Base-by-base conservation (phyloP, 1,140 invertebrate species). In the Sycobia sp. region DNA sequence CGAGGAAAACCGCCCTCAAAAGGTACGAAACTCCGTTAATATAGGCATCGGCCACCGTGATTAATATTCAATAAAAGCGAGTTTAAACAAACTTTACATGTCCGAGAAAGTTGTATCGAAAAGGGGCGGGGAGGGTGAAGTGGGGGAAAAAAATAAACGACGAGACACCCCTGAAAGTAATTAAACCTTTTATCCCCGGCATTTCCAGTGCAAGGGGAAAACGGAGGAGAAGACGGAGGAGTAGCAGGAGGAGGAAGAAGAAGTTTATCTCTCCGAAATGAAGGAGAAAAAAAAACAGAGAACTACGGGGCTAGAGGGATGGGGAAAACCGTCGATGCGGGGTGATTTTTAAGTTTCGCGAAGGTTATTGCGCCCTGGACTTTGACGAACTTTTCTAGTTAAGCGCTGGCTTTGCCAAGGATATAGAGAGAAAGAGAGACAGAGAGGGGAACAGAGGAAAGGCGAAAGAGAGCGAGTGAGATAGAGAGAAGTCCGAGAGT, bases 351-450 rank as follows among this genome's bases (percentile, higher is more conserved):
- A 63, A 63, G 46, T 63, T 57, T 63, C 14, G 34, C 43, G 34
- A 32, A 23, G 50, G 53, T 56, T 63, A 63, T 63, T 63, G 54
- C 50, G 50, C 20, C 29, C 29, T 16, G 20, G 43, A 60, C 56
- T 65, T 60, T 60, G 55, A 60, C 50, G 27, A 55, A 65, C 32
- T 57, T 62, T 62, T 57, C 46, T 41, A 56, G 53, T 67, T 67
- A 55, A 67, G 43, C n/a, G 22, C 41, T 9, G 25, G 23, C 27
- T 13, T 43, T 58, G 13, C n/a, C 16, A 7, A 8, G 46, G 11
- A 20, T 5, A 11, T n/a, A 22, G 46, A n/a, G 32, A 20, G 34
- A 13, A n/a, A n/a, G n/a, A n/a, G n/a, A n/a, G n/a, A n/a, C n/a
- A n/a, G n/a, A 43, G 41, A 18, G 13, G 38, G 54, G 25, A 41